Conservation (phyloP, 2,888 invertebrate species). For the Gandaritis pyraliata region DNA sequence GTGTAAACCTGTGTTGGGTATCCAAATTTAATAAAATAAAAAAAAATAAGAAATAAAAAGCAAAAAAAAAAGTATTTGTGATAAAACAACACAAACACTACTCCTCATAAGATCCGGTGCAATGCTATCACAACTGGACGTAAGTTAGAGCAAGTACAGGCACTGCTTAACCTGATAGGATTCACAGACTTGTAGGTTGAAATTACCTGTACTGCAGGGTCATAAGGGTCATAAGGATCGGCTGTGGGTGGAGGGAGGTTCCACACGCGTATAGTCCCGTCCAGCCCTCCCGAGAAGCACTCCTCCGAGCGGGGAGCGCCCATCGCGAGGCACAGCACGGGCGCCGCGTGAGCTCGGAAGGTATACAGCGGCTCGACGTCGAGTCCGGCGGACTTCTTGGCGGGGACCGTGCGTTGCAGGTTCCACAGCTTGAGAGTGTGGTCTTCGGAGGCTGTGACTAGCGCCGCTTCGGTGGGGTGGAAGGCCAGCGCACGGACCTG, state of each 20-base stretch:
- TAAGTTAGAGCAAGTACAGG: too few species aligned
- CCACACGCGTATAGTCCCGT: slow-evolving; percentile 98
- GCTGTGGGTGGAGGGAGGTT: slow-evolving; percentile 97
- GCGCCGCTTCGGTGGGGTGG: slow-evolving; percentile 97
- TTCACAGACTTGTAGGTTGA: not conserved
- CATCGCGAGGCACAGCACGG: slow-evolving; percentile 97
- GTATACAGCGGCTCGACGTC: slow-evolving; percentile 99
- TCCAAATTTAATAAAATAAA: too few species aligned
- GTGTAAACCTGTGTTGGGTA: too few species aligned
- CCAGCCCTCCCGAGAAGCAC: slow-evolving; percentile 97
- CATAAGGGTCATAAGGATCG: slow-evolving; percentile 98
- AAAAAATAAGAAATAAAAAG: too few species aligned
- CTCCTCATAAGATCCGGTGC: too few species aligned
- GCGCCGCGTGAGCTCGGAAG: slow-evolving; percentile 97
- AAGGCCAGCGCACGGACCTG: slow-evolving; percentile 94
- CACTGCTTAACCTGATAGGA: too few species aligned
- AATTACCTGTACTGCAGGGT: slow-evolving; percentile 91
- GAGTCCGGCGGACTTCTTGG: slow-evolving; percentile 97
- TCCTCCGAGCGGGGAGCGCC: slow-evolving; percentile 96
- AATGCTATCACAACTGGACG: too few species aligned
- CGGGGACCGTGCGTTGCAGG: slow-evolving; percentile 98
- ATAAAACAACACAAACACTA: too few species aligned
- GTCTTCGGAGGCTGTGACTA: slow-evolving; percentile 99
- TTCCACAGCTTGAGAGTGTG: slow-evolving; percentile 99
- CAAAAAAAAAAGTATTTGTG: too few species aligned